A percentile compares a stretch with the other conserved stretches of the same genome.
These are phyloP conservation scores for Tenthredo notha DNA, from an alignment of 2,888 invertebrate species.

Conservation along the genomic window DNA sequence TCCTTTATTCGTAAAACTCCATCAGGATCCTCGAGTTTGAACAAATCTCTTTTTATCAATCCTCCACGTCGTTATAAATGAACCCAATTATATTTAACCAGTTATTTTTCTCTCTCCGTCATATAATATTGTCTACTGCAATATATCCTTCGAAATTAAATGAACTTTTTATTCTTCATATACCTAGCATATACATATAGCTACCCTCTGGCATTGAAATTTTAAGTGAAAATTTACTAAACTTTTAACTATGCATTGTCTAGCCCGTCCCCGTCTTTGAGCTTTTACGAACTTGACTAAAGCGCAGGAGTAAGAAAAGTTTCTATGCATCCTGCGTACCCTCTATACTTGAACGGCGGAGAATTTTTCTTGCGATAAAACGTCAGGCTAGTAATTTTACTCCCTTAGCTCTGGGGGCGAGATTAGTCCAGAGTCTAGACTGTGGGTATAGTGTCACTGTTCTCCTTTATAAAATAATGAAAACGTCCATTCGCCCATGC, in stretches of 20 bases:
- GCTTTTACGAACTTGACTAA: background rate
- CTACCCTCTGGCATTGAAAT: background rate
- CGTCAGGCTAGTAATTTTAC: background rate
- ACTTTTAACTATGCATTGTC: background rate
- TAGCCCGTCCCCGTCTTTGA: background rate
- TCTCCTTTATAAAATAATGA: background rate
- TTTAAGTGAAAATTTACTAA: background rate
- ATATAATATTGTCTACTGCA: background rate
- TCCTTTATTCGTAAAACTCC: background rate
- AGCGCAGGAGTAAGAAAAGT: background rate
- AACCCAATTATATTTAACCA: background rate
- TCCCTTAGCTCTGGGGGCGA: background rate
- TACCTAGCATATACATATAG: background rate
- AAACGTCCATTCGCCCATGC: background rate
- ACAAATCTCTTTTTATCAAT: background rate
- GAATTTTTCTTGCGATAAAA: background rate
- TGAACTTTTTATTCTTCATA: background rate
- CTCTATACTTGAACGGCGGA: background rate
- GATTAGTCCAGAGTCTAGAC: slow-evolving; percentile 2
- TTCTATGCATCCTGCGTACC: background rate
- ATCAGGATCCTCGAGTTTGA: background rate
- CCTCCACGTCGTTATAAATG: background rate
- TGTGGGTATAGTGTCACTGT: background rate
- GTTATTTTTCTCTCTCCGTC: background rate
- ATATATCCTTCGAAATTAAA: background rate